phyloP scores from a whole-genome alignment of 2,113 vertebrate genomes.

The Marmota monax region DNA sequence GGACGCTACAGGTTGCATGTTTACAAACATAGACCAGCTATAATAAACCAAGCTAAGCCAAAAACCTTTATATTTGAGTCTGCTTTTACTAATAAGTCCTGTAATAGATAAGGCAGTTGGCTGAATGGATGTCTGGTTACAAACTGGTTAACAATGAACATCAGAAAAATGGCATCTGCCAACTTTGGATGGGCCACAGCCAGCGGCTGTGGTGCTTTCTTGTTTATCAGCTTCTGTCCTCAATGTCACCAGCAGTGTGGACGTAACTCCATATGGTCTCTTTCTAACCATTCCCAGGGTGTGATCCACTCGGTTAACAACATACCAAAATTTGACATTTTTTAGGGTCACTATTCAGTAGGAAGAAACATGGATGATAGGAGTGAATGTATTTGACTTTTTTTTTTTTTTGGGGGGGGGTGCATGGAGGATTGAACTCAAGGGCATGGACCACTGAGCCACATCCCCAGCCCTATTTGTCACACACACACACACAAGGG shows the following conservation, averaged over 20 bases:
- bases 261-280: neutral
- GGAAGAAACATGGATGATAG: slow-evolving; percentile 57
- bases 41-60: slow-evolving; percentile 84
- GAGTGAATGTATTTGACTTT: neutral
- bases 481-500: fast-evolving
- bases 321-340: neutral
- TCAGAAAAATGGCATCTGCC: neutral
- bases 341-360: slow-evolving; percentile 68
- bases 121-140: slow-evolving; percentile 76
- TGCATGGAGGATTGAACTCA: no score
- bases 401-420: neutral
- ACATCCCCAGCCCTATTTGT: no score
- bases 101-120: slow-evolving; percentile 84
- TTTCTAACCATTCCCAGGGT: slow-evolving; percentile 35
- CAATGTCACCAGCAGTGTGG: neutral
- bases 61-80: slow-evolving; percentile 76
- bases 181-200: slow-evolving; percentile 56
- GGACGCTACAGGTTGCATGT: slow-evolving; percentile 84
- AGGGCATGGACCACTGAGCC: no score
- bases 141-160: slow-evolving; percentile 81
- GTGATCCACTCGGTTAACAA: slow-evolving; percentile 43
- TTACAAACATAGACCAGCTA: slow-evolving; percentile 85
- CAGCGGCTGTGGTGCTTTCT: neutral
- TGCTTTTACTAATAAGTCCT: slow-evolving; percentile 78
- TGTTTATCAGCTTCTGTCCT: slow-evolving; percentile 25